These are phyloP conservation scores for Hecatera dysodea DNA, from an alignment of 2,888 invertebrate genomes.

Conservation along the genomic window DNA sequence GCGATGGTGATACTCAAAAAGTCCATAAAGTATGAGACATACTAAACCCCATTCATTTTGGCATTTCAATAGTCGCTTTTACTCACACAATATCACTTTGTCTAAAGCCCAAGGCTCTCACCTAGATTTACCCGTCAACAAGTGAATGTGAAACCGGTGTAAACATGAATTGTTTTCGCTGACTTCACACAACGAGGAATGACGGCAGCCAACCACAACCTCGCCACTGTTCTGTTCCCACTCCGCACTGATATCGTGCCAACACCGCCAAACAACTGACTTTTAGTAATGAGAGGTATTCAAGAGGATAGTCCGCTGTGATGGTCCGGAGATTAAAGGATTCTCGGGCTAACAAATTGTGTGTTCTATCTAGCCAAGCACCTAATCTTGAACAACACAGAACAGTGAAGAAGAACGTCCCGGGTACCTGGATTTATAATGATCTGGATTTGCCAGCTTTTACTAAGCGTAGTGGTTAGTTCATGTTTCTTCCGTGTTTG, in stretches of 20 bases:
- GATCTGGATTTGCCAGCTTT: background rate
- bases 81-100: background rate
- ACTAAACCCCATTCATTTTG: background rate
- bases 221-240: conserved; percentile 7
- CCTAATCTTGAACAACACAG: conserved; percentile 13
- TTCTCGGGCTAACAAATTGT: conserved; percentile 13
- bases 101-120: background rate
- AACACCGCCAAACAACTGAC: conserved; percentile 23
- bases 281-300: conserved; percentile 44
- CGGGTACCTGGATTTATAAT: background rate
- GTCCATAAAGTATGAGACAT: background rate
- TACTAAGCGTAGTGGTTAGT: too few relatives aligned
- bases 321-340: conserved; percentile 17
- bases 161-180: conserved; percentile 40
- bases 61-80: background rate
- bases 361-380: background rate
- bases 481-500: too few relatives aligned
- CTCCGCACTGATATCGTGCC: conserved; percentile 40
- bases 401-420: background rate
- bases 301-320: conserved; percentile 5
- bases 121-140: conserved; percentile 1
- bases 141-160: conserved; percentile 1
- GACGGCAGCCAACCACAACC: conserved; percentile 49
- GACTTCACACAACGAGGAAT: conserved; percentile 19
- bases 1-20: background rate